A percentile compares a stretch with the other conserved stretches of the same genome.
Evolutionary conservation across 2,113 vertebrate species (phyloP).

Genomic region (Nannobrachium achirus): DNA sequence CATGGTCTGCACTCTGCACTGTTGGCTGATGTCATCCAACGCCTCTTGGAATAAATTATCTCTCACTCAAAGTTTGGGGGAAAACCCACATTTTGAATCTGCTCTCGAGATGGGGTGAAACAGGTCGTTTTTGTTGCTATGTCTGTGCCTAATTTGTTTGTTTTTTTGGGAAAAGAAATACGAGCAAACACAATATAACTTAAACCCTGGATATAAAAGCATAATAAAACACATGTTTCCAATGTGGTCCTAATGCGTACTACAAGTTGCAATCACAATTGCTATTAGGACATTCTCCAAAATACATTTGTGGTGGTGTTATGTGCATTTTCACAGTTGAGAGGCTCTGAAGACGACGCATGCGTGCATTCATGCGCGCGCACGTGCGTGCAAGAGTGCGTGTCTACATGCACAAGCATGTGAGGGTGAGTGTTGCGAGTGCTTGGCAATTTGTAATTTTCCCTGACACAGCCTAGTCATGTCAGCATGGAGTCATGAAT

Average conservation of each 20-base stretch:
- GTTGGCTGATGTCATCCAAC: conserved; percentile 66
- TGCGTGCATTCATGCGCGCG: background rate
- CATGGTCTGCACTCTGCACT: conserved; percentile 21
- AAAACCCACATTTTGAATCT: conserved; percentile 52
- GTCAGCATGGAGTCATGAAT: conserved; percentile 8
- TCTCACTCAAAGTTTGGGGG: conserved; percentile 39
- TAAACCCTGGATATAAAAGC: no score
- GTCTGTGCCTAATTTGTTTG: background rate
- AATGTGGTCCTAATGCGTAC: conserved; percentile 17
- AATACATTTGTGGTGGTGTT: background rate
- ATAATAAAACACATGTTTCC: no score
- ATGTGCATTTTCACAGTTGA: conserved; percentile 13
- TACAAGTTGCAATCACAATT: conserved; percentile 34
- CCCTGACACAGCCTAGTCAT: conserved; percentile 27
- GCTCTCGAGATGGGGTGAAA: conserved; percentile 25
- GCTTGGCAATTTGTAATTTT: conserved; percentile 18
- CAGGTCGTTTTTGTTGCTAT: conserved; percentile 38
- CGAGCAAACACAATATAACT: no score
- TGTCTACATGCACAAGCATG: background rate
- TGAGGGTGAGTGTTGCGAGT: background rate
- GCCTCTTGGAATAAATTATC: conserved; percentile 43
- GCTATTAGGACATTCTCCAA: conserved; percentile 22
- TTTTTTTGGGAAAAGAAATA: no score
- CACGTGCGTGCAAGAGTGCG: conserved; percentile 5
- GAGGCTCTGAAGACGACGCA: conserved; percentile 16